These are phyloP conservation scores for Bettongia penicillata DNA, from an alignment of 2,113 vertebrate genomes.

Conservation along the genomic window DNA sequence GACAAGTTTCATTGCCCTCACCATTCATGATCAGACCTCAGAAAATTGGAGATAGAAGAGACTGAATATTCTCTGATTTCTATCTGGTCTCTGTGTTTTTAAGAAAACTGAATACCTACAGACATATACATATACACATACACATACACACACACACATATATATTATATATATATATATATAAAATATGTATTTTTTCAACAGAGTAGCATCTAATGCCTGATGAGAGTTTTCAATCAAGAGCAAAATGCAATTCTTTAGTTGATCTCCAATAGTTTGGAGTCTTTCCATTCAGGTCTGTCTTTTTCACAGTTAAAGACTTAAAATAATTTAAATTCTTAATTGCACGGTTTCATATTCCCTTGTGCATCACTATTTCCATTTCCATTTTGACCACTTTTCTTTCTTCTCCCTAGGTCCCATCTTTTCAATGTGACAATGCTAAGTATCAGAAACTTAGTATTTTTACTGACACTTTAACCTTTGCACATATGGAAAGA, in stretches of 20 bases:
- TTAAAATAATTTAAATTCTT: constrained; percentile 30
- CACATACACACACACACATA: too few species aligned
- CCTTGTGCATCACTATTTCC: rapidly evolving
- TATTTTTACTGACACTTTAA: neutral
- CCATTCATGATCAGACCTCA: neutral
- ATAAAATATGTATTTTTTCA: too few species aligned
- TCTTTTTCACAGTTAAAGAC: constrained; percentile 67
- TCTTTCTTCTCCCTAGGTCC: neutral
- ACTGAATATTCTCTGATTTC: neutral
- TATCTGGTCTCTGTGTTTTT: neutral
- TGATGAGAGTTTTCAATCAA: constrained; percentile 78
- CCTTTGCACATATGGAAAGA: constrained; percentile 36
- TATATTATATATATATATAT: too few species aligned
- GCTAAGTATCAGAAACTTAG: constrained; percentile 56
- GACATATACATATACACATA: too few species aligned
- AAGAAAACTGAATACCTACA: neutral
- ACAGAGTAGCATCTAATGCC: constrained; percentile 71
- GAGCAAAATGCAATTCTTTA: constrained; percentile 79
- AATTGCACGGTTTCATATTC: rapidly evolving
- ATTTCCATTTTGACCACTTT: rapidly evolving
- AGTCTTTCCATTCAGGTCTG: constrained; percentile 8
- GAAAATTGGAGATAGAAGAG: neutral
- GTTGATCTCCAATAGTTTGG: neutral
- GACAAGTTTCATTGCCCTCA: neutral
- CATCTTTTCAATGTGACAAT: neutral